Conservation (phyloP, 2,888 invertebrate genomes). For the Catocala nupta region DNA sequence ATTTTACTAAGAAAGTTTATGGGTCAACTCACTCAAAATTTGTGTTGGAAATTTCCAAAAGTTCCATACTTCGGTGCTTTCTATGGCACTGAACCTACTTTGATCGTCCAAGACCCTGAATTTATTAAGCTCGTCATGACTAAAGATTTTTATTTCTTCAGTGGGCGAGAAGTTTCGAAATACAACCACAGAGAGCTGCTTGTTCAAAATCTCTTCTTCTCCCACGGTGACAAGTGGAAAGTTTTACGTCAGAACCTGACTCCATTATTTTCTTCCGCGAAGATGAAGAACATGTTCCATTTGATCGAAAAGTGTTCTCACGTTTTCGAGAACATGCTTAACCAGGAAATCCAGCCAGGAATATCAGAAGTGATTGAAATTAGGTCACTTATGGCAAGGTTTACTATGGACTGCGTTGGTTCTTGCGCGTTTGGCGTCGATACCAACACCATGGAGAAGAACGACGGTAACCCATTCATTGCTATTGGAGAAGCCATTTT, state of each 20-base stretch:
- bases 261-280: slow-evolving; percentile 70
- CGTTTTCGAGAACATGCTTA: slow-evolving; percentile 60
- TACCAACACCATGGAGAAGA: slow-evolving; percentile 60
- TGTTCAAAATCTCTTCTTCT: slow-evolving; percentile 62
- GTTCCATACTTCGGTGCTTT: slow-evolving; percentile 69
- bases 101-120: slow-evolving; percentile 69
- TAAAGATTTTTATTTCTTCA: slow-evolving; percentile 74
- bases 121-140: slow-evolving; percentile 66
- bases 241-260: slow-evolving; percentile 70
- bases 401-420: slow-evolving; percentile 70
- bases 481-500: slow-evolving; percentile 60
- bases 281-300: slow-evolving; percentile 76
- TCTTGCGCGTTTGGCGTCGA: slow-evolving; percentile 71
- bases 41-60: slow-evolving; percentile 63
- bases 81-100: slow-evolving; percentile 70
- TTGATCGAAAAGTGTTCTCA: slow-evolving; percentile 62
- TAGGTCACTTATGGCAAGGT: slow-evolving; percentile 58
- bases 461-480: slow-evolving; percentile 57
- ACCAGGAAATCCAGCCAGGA: slow-evolving; percentile 41
- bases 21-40: slow-evolving; percentile 50
- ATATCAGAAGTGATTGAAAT: slow-evolving; percentile 51
- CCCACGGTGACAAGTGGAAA: slow-evolving; percentile 71
- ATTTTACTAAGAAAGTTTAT: slow-evolving; percentile 59
- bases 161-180: slow-evolving; percentile 62
- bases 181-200: slow-evolving; percentile 61